Evolutionary conservation across 2,113 vertebrate genomes (phyloP).

Genomic region (zebrafish (Danio rerio)): DNA sequence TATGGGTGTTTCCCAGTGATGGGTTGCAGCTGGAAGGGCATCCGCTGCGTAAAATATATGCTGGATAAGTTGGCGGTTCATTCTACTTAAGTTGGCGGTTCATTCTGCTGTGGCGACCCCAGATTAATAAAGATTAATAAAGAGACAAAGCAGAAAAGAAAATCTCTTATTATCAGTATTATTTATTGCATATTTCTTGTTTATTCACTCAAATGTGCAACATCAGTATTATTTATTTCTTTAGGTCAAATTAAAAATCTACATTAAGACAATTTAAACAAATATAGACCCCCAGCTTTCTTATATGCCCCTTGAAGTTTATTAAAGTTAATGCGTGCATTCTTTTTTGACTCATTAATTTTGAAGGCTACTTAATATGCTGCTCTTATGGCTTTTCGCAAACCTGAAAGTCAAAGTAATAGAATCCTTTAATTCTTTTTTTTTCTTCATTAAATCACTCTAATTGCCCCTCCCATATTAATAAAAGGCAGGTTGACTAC

Average conservation of each 20-base stretch:
- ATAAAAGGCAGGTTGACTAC: constrained; percentile 47
- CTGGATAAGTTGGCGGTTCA: no score
- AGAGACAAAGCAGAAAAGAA: no score
- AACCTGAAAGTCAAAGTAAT: constrained; percentile 28
- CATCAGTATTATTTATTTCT: background rate
- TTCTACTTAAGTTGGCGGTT: no score
- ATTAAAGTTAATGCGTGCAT: constrained; percentile 16
- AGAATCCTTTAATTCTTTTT: constrained; percentile 51
- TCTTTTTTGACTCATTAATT: constrained; percentile 28
- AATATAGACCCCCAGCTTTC: background rate
- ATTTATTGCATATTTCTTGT: no score
- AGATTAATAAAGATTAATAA: no score
- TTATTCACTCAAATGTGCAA: no score
- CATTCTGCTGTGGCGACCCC: no score
- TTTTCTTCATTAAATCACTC: constrained; percentile 47
- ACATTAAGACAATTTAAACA: background rate
- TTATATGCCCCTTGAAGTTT: constrained; percentile 1
- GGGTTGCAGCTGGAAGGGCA: no score
- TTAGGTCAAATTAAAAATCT: background rate
- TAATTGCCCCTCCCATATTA: constrained; percentile 56
- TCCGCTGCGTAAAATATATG: no score
- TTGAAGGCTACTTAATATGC: constrained; percentile 3
- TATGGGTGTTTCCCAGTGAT: no score
- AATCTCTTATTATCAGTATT: no score
- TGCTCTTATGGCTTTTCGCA: background rate